Evolutionary conservation across 2,113 vertebrate species (phyloP), one percentile per base, ranked within the genome.

Genomic region (Salvelinus sp.): DNA sequence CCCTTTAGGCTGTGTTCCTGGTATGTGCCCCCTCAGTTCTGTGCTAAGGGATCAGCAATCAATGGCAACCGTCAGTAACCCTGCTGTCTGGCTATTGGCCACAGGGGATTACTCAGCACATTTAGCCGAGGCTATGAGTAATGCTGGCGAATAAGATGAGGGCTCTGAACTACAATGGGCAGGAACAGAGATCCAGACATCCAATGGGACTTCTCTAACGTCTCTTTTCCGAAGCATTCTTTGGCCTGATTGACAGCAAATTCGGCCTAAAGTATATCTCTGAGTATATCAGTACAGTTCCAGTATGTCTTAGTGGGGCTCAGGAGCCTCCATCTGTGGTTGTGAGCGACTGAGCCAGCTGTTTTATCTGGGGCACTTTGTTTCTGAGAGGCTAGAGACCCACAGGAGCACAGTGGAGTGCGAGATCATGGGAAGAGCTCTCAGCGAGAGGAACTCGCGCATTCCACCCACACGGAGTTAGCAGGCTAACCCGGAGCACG

Each of bases 1-100:
- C 79, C 85, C 91, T 90, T 83, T 85, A 84, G 88, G 87, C 88
- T 85, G 82, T 85, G 89, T 81, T 86, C 75, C 86, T 91, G 89
- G 87, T 89, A 91, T 90, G 90, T 88, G 87, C 80, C 88, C 89
- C 89, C 90, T 90, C 86, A 83, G 85, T 83, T 87, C 79, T 86
- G 81, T 86, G 83, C 82, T 90, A 72, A 57, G 79, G 77, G 44
- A 47, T 33, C 68, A 48, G 23, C 23, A 12, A 30, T 28, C 86
- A 86, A 87, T 90, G 88, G 83, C 83, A 79, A 78, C 85, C 88
- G 85, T 85, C 84, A 88, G 88, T 86, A 87, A 88, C 85, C 81
- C 87, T 79, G 79, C 87, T 79, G 83, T 83, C 83, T 82, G 77
- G 82, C 84, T 83, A 87, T 89, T 90, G 88, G 88, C 85, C 84